Conservation (phyloP, 2,888 invertebrate species). For the Andricus curvator region DNA sequence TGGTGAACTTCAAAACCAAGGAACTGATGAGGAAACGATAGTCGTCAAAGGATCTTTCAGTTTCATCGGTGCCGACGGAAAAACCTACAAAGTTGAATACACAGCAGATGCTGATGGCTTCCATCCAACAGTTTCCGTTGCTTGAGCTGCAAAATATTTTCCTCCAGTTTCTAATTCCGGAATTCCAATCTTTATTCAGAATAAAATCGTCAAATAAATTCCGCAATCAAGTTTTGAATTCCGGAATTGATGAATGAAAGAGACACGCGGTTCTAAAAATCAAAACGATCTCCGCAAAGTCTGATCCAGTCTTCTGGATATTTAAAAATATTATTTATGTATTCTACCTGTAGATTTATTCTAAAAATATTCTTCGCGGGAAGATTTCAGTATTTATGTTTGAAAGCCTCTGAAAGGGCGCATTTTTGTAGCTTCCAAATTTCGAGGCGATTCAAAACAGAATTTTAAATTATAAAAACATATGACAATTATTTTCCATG, state of each 20-base stretch:
- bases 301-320: slow-evolving; percentile 35
- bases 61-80: slow-evolving; percentile 71
- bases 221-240: background rate
- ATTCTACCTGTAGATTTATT: slow-evolving; percentile 19
- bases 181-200: background rate
- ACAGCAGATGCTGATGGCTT: slow-evolving; percentile 75
- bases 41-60: slow-evolving; percentile 73
- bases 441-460: background rate
- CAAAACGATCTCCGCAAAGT: slow-evolving; percentile 32
- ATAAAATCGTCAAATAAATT: background rate
- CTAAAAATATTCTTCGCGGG: background rate
- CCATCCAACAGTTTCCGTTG: slow-evolving; percentile 73
- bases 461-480: background rate
- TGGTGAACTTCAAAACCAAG: slow-evolving; percentile 72
- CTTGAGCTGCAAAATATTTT: slow-evolving; percentile 43
- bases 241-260: background rate
- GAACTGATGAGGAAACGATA: slow-evolving; percentile 73
- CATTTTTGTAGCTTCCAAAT: background rate
- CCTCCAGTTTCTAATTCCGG: background rate
- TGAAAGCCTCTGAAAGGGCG: background rate
- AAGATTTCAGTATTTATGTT: background rate
- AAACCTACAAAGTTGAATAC: slow-evolving; percentile 75
- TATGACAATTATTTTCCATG: background rate
- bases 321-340: slow-evolving; percentile 28
- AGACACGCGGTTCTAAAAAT: background rate